A percentile compares a stretch with the other conserved stretches of the same genome.
Conservation (phyloP, 2,797 vertebrate species). For the Peromyscus attwateri region DNA sequence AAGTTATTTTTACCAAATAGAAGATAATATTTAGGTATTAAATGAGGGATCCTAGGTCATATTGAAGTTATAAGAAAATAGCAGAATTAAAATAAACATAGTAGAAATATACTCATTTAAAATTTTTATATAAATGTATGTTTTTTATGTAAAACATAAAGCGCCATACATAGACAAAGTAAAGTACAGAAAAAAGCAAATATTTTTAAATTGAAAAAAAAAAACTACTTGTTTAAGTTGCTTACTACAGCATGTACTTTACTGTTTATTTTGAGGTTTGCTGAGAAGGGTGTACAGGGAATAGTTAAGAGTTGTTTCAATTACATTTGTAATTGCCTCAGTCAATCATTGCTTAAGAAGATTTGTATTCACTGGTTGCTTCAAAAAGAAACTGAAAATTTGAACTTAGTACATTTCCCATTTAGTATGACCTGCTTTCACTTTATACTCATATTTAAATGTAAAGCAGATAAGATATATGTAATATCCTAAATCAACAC, state of each 20-base stretch:
- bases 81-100: neutral
- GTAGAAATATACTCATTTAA: neutral
- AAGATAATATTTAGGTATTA: neutral
- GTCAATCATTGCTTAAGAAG: neutral
- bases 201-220: slow-evolving; percentile 22
- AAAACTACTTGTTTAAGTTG: neutral
- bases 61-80: neutral
- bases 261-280: neutral
- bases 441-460: neutral
- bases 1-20: neutral
- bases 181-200: neutral
- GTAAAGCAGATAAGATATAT: neutral
- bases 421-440: neutral
- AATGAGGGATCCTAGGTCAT: neutral
- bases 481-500: slow-evolving; percentile 74
- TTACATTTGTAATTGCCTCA: neutral
- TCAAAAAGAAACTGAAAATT: neutral
- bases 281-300: neutral
- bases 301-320: neutral
- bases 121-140: neutral
- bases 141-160: neutral
- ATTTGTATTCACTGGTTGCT: neutral
- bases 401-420: neutral
- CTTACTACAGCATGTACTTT: neutral
- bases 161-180: neutral